A percentile compares a stretch with the other conserved stretches of the same genome.
Conservation (phyloP, 2,888 invertebrate species). For the Philhelius pedissequus region DNA sequence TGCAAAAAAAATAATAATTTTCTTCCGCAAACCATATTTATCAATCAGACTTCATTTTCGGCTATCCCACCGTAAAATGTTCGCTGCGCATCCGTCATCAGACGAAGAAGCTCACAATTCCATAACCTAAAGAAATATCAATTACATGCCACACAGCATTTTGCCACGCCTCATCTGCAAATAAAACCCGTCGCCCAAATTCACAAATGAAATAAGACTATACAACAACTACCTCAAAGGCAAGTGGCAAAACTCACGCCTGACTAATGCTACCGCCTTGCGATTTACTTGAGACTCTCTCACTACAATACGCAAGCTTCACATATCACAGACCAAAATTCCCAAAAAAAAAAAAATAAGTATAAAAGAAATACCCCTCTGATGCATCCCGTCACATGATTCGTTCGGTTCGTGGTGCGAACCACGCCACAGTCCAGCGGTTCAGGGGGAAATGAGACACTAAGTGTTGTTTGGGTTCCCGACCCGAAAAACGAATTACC, state of each 20-base stretch:
- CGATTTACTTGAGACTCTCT: slow-evolving; percentile 52
- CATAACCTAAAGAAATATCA: slow-evolving; percentile 63
- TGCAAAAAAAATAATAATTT: background rate
- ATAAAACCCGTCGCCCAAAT: slow-evolving; percentile 41
- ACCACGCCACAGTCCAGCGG: background rate
- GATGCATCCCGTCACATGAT: background rate
- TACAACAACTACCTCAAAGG: slow-evolving; percentile 7
- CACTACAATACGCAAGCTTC: slow-evolving; percentile 18
- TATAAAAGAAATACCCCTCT: slow-evolving; percentile 38
- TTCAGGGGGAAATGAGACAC: slow-evolving; percentile 40
- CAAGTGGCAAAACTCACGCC: slow-evolving; percentile 68
- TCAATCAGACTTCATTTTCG: slow-evolving; percentile 41
- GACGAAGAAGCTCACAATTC: slow-evolving; percentile 34
- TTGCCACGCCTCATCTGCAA: slow-evolving; percentile 57
- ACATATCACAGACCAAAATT: slow-evolving; percentile 5
- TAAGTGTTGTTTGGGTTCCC: slow-evolving; percentile 68
- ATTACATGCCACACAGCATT: slow-evolving; percentile 60
- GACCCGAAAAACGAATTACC: slow-evolving; percentile 69
- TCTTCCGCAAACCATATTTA: slow-evolving; percentile 35
- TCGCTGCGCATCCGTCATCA: slow-evolving; percentile 36
- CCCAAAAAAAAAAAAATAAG: no score
- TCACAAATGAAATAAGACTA: slow-evolving; percentile 12
- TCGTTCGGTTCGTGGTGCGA: background rate
- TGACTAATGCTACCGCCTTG: slow-evolving; percentile 68
- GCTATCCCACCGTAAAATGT: background rate